Conservation (phyloP, 2,888 invertebrate species). For the Cephus rjabovi region DNA sequence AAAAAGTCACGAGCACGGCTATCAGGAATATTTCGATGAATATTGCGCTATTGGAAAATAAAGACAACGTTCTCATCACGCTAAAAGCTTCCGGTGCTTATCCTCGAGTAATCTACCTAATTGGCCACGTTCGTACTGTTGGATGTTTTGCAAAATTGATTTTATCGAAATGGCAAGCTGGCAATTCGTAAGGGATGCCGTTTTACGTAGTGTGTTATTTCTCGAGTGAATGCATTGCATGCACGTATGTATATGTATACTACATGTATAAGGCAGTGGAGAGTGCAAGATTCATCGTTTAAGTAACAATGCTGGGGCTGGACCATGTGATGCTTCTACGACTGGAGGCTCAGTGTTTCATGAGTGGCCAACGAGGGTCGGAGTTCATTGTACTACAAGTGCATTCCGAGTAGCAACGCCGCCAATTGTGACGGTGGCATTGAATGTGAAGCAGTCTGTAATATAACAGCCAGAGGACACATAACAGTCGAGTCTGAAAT, state of each 20-base stretch:
- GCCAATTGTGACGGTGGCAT: slow-evolving; percentile 39
- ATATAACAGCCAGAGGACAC: neutral
- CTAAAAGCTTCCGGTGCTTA: neutral
- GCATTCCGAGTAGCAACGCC: slow-evolving; percentile 52
- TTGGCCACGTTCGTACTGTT: neutral
- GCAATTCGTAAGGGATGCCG: neutral
- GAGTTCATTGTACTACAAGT: slow-evolving; percentile 64
- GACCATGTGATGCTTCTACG: neutral
- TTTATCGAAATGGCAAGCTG: neutral
- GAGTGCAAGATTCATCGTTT: neutral
- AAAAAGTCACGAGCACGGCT: neutral
- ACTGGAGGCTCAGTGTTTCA: neutral
- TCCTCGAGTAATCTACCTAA: neutral
- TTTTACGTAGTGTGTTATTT: neutral
- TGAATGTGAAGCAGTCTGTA: neutral
- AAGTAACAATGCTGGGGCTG: neutral
- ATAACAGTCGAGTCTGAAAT: neutral
- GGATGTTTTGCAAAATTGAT: neutral
- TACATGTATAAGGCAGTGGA: neutral
- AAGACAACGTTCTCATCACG: neutral
- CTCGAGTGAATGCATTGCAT: neutral
- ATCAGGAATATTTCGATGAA: neutral
- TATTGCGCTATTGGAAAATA: neutral
- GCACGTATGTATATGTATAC: neutral
- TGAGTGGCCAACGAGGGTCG: slow-evolving; percentile 46